Conservation (phyloP, 2,888 invertebrate species). For the Zygothrica quintamaculata region DNA sequence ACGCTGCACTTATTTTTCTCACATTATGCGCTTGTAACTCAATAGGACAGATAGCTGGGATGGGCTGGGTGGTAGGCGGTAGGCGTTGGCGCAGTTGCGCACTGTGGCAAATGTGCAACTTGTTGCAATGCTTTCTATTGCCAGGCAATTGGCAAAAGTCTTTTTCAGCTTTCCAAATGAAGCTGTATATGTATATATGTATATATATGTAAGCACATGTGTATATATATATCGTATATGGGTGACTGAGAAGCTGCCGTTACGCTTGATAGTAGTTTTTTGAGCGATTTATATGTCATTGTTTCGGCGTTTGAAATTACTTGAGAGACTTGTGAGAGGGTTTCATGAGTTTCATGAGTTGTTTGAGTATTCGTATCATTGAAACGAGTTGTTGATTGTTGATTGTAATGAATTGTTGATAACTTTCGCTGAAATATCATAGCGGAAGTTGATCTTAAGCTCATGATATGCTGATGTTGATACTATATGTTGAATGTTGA, state of each 20-base stretch:
- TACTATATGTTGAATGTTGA: constrained; percentile 24
- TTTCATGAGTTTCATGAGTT: constrained; percentile 1
- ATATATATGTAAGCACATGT: not conserved
- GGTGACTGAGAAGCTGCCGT: constrained; percentile 53
- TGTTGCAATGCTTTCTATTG: constrained; percentile 70
- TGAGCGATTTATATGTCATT: constrained; percentile 69
- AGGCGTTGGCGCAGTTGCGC: not conserved
- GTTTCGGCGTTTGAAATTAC: constrained; percentile 72
- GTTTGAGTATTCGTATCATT: constrained; percentile 27
- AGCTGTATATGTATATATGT: constrained; percentile 14
- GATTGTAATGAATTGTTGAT: constrained; percentile 65
- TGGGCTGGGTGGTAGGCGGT: constrained; percentile 1
- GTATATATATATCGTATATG: constrained; percentile 31
- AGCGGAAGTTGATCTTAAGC: constrained; percentile 52
- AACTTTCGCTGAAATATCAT: constrained; percentile 63
- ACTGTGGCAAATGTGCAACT: constrained; percentile 41
- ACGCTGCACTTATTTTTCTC: constrained; percentile 70
- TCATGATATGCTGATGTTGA: constrained; percentile 6
- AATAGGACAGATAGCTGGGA: constrained; percentile 35
- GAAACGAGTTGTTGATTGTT: constrained; percentile 38
- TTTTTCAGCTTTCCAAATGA: constrained; percentile 56
- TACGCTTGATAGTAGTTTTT: constrained; percentile 61
- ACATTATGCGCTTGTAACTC: constrained; percentile 59
- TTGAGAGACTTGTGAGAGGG: constrained; percentile 28
- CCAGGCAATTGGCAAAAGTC: constrained; percentile 55